phyloP scores from a whole-genome alignment of 2,888 invertebrate species.

The Papilio protenor region DNA sequence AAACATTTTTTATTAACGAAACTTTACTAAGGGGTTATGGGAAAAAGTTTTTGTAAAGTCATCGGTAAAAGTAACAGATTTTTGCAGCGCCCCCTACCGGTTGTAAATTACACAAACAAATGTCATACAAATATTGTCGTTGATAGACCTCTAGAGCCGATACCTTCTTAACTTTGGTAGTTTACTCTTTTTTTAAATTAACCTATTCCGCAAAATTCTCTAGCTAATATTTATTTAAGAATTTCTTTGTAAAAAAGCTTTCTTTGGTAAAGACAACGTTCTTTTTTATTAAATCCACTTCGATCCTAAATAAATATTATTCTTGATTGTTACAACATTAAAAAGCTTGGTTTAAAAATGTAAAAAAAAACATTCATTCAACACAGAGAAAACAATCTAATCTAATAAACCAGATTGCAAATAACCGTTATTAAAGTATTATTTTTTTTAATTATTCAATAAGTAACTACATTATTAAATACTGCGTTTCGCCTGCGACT shows the following conservation, averaged over 20 bases:
- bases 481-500: too few relatives aligned
- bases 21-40: too few relatives aligned
- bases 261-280: not conserved
- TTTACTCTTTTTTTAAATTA: not conserved
- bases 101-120: too few relatives aligned
- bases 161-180: not conserved
- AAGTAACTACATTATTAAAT: too few relatives aligned
- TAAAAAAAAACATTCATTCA: slow-evolving; percentile 1
- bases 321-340: slow-evolving; percentile 4
- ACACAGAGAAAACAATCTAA: not conserved
- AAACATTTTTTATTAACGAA: too few relatives aligned
- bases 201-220: slow-evolving; percentile 17
- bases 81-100: too few relatives aligned
- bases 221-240: slow-evolving; percentile 18
- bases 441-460: too few relatives aligned
- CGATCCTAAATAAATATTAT: slow-evolving; percentile 30
- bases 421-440: too few relatives aligned
- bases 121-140: too few relatives aligned
- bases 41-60: too few relatives aligned
- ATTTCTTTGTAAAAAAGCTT: slow-evolving; percentile 17
- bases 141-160: too few relatives aligned
- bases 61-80: too few relatives aligned
- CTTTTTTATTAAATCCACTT: slow-evolving; percentile 9
- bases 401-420: not conserved
- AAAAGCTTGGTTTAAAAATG: slow-evolving; percentile 7